These are phyloP conservation scores for Neomonachus schauinslandi DNA, from an alignment of 2,113 vertebrate genomes.

Conservation along the genomic window DNA sequence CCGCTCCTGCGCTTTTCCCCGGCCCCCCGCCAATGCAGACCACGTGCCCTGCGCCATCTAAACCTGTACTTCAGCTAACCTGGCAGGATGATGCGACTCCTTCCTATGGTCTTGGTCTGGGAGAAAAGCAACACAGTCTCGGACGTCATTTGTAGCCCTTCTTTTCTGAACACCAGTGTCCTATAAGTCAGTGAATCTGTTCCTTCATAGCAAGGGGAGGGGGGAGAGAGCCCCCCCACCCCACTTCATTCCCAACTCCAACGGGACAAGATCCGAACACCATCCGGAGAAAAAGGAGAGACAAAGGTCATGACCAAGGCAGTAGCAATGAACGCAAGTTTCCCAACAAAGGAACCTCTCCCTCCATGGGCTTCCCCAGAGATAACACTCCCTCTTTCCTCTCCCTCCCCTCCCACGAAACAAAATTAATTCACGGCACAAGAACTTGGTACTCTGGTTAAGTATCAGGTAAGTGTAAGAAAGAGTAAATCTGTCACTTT, in stretches of 20 bases:
- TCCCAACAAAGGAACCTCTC: slow-evolving; percentile 53
- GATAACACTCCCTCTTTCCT: not conserved
- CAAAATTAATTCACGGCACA: slow-evolving; percentile 66
- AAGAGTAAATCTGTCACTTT: slow-evolving; percentile 73
- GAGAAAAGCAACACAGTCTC: slow-evolving; percentile 49
- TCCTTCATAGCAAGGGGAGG: not conserved
- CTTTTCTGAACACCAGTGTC: slow-evolving; percentile 21
- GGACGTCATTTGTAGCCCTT: slow-evolving; percentile 30
- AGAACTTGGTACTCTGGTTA: slow-evolving; percentile 69
- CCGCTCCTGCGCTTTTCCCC: not conserved
- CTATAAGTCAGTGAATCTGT: not conserved
- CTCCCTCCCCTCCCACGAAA: slow-evolving; percentile 32
- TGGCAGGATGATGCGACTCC: not conserved
- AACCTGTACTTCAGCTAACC: slow-evolving; percentile 55
- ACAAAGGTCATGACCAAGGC: slow-evolving; percentile 57
- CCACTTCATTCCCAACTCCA: slow-evolving; percentile 39
- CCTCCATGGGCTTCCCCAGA: slow-evolving; percentile 23
- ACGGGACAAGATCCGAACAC: slow-evolving; percentile 41
- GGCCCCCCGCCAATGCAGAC: not conserved
- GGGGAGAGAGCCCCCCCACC: not conserved
- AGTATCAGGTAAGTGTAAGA: slow-evolving; percentile 72
- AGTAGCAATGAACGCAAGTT: slow-evolving; percentile 62
- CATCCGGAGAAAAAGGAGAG: slow-evolving; percentile 55
- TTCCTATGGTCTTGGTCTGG: not conserved
- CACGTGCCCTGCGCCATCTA: slow-evolving; percentile 21